Evolutionary conservation across 2,113 vertebrate species (phyloP), one percentile per base, ranked within the genome.

Genomic region (Oophaga pumilio): DNA sequence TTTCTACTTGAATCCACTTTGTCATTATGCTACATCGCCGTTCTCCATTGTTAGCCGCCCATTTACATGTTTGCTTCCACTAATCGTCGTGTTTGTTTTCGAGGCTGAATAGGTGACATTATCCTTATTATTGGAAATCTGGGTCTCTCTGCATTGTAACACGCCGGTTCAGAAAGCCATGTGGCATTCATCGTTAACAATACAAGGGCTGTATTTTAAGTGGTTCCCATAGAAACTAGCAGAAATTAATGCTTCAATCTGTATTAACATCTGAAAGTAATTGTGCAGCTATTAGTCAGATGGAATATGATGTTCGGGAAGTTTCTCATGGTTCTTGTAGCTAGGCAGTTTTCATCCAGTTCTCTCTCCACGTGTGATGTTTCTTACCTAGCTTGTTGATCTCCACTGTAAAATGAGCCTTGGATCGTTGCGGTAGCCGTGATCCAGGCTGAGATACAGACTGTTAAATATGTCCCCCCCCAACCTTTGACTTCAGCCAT

Each of bases 221-320:
- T 85, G n/a, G 89, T 92, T 94, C 90, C 92, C 89, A 87, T 93
- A 90, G 92, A 87, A 92, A 91, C 91, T 89, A 73, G 91, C 90
- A 90, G 84, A 90, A 76, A 86, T 91, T 90, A 76, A 26, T 90
- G 82, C 89, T 90, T 88, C 59, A 82, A 59, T 76, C 56, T 89
- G 81, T 89, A 85, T 81, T 89, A 88, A 20, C 87, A 82, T 43
- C 76, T 89, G 82, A 80, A 78, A 81, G 86, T 60, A 88, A 85
- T 71, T 90, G 43, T 90, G 60, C 59, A 89, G 85, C 17, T 87
- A 79, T 86, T 78, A 91, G 80, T 80, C 76, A 88, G 17, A 62
- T 74, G 26, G 68, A 59, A 52, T 69, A 43, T 57, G 69, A 79
- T 86, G 76, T 53, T 69, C 26, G 6, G 26, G 10, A 18, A 8